phyloP scores from a whole-genome alignment of 1,140 invertebrate species.

The Gyrodactylus salaris region DNA sequence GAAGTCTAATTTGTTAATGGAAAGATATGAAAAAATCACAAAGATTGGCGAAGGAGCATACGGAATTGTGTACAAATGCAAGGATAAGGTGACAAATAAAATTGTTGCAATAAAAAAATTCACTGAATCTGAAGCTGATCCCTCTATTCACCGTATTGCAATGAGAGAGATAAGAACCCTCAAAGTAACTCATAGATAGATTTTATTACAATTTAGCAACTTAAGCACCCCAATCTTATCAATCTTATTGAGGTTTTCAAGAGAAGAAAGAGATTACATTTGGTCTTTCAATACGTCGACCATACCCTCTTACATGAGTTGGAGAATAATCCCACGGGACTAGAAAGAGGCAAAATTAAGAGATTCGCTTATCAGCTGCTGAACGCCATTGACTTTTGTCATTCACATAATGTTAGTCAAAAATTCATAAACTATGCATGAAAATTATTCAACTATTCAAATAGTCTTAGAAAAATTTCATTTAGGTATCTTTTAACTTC shows the following conservation, averaged over 20 bases:
- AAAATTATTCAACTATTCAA: background rate
- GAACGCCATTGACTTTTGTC: constrained; percentile 70
- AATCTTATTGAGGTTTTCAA: constrained; percentile 90
- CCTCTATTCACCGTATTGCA: constrained; percentile 82
- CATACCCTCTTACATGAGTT: constrained; percentile 75
- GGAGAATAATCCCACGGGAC: constrained; percentile 42
- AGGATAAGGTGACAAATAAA: constrained; percentile 66
- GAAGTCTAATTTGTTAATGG: constrained; percentile 31
- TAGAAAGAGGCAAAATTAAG: constrained; percentile 41
- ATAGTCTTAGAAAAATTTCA: no score
- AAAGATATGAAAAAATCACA: constrained; percentile 75
- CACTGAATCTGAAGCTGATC: constrained; percentile 89
- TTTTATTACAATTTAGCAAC: constrained; percentile 32
- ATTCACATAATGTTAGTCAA: constrained; percentile 38
- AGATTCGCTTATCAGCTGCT: constrained; percentile 72
- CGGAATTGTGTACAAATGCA: constrained; percentile 87
- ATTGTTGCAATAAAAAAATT: constrained; percentile 95
- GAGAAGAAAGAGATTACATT: constrained; percentile 63
- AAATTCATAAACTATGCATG: background rate
- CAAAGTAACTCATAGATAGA: constrained; percentile 33
- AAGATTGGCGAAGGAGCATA: constrained; percentile 93
- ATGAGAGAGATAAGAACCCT: constrained; percentile 77
- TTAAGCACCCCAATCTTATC: constrained; percentile 87
- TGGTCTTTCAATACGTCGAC: constrained; percentile 95
- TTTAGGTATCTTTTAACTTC: no score